Base-by-base conservation (phyloP, 2,797 vertebrate genomes). In the Mormyrops boulengeri region DNA sequence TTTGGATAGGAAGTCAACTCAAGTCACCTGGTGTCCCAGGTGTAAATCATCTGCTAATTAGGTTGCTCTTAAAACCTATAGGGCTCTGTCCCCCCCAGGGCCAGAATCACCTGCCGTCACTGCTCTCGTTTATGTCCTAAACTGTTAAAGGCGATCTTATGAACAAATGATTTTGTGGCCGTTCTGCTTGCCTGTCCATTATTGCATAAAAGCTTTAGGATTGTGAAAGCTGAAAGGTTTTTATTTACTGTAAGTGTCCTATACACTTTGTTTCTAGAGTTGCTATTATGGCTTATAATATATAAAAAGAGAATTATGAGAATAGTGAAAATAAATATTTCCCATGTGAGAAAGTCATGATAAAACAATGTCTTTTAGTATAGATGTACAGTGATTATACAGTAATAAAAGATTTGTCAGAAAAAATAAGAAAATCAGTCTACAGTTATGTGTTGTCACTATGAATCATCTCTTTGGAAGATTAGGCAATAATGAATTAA, bases 1-100 rank as follows among this genome's bases (percentile, higher is more conserved):
- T 88, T 88, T 88, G 87, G 87, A 22, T 62, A 88, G 87, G 87
- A 88, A 88, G 55, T 62, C 55, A 88, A 57, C 87, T 88, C 19
- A 11, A 44, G 53, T 88, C 87, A 88, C 87, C 87, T 88, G 87
- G 7, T 22, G 38, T 88, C 87, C 87, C 87, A 88, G 87, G 87
- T 88, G 87, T 88, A 66, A 66, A 88, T 62, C 87, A 62, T 57
- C 11, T 7, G 4, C 87, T 88, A 88, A 88, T 88, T 62, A 57
- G 87, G 87, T 88, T 88, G 50, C 87, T 88, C 34, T 66, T 77
- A 62, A 88, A 62, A 62, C 55, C 87, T 88, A n/a, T 17, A 41
- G 55, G 57, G 50, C 85, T 14, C 57, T 44, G 57, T 44, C 6
- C 11, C 57, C 57, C 19, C 9, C 6, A 5, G 19, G 30, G n/a